Conservation (phyloP, 1,140 invertebrate species). For the Augochlora pura region DNA sequence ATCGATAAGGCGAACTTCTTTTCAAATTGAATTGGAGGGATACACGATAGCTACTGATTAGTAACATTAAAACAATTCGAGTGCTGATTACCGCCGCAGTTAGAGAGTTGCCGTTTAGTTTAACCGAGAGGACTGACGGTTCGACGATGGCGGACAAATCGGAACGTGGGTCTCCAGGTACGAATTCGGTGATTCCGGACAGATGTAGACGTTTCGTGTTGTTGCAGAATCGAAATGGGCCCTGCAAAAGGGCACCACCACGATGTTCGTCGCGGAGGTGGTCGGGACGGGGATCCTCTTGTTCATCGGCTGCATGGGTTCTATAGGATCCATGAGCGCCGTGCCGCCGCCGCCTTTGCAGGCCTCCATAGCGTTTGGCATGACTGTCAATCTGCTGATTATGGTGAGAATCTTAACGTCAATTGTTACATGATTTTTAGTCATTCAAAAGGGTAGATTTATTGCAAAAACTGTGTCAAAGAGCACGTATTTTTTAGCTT, state of each 20-base stretch:
- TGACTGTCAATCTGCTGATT: constrained; percentile 85
- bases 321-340: constrained; percentile 74
- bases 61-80: constrained; percentile 41
- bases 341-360: constrained; percentile 80
- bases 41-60: constrained; percentile 18
- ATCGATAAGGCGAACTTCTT: constrained; percentile 42
- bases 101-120: constrained; percentile 10
- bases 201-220: neutral
- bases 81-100: neutral
- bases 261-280: constrained; percentile 82
- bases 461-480: too few relatives aligned
- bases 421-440: neutral
- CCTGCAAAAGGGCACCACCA: constrained; percentile 67
- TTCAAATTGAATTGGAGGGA: constrained; percentile 9
- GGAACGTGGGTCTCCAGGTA: neutral
- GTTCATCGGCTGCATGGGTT: constrained; percentile 88
- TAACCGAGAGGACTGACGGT: neutral
- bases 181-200: neutral
- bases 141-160: constrained; percentile 28
- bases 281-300: constrained; percentile 88
- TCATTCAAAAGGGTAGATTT: too few relatives aligned
- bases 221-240: constrained; percentile 54
- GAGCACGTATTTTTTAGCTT: too few relatives aligned
- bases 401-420: constrained; percentile 77
- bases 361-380: constrained; percentile 85